Evolutionary conservation across 64 coral and sea anemone genomes (phyloP).

Genomic region (Montipora foliosa): DNA sequence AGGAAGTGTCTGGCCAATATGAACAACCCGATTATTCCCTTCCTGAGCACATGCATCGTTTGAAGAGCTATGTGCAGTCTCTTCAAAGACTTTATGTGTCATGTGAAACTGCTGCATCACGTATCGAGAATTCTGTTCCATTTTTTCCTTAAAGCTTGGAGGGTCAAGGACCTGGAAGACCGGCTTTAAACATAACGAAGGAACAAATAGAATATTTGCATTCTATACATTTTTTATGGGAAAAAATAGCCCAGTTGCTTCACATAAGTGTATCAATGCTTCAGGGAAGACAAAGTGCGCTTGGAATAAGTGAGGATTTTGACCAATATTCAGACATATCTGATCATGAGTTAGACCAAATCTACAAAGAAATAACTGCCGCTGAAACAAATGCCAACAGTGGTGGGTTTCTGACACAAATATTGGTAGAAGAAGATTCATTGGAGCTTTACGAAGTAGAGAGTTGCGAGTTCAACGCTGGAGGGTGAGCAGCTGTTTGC

Average conservation of each 20-base stretch:
- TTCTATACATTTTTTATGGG: conserved; percentile 55
- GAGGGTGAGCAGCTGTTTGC: too few relatives aligned
- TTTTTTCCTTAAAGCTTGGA: conserved; percentile 1
- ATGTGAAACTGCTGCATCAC: conserved; percentile 2
- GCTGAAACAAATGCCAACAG: too few relatives aligned
- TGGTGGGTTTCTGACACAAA: too few relatives aligned
- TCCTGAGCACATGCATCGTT: not conserved
- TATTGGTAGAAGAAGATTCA: too few relatives aligned
- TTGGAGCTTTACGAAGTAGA: too few relatives aligned
- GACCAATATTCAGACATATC: conserved; percentile 62
- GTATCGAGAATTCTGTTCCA: not conserved
- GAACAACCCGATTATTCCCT: not conserved
- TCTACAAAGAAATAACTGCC: not conserved
- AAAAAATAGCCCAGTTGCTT: conserved; percentile 63
- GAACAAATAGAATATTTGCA: conserved; percentile 62
- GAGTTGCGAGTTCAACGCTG: too few relatives aligned
- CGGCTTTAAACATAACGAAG: conserved; percentile 31
- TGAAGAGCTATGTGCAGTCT: conserved; percentile 13
- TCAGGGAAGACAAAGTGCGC: conserved; percentile 55
- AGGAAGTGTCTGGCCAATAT: not conserved
- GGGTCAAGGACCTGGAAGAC: conserved; percentile 21
- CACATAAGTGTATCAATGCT: conserved; percentile 59
- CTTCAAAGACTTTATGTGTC: not conserved
- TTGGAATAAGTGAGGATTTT: conserved; percentile 70
- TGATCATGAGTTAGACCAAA: conserved; percentile 76